phyloP scores from a whole-genome alignment of 2,888 invertebrate genomes.

The Tetheella fluctuosa region DNA sequence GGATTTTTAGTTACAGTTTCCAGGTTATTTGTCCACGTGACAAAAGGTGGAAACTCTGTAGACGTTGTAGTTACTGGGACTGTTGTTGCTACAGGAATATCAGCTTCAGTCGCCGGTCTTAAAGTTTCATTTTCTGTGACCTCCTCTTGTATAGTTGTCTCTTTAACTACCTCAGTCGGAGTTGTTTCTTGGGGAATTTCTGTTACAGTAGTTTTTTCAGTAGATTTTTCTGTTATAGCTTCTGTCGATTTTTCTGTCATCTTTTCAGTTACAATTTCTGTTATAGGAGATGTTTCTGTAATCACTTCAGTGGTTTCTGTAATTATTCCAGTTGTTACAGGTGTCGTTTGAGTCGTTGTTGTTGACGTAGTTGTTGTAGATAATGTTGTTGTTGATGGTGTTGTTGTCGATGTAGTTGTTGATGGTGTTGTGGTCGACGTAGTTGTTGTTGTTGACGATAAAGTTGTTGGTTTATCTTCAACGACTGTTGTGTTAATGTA shows the following conservation, averaged over 20 bases:
- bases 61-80: constrained; percentile 37
- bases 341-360: constrained; percentile 43
- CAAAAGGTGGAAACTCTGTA: constrained; percentile 66
- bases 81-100: constrained; percentile 36
- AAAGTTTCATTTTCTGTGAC: constrained; percentile 52
- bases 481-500: constrained; percentile 66
- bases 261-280: constrained; percentile 39
- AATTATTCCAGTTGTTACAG: constrained; percentile 30
- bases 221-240: constrained; percentile 23
- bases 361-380: constrained; percentile 45
- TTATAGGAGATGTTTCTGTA: constrained; percentile 31
- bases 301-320: constrained; percentile 33
- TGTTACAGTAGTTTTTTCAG: constrained; percentile 27
- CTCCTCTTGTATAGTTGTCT: constrained; percentile 36
- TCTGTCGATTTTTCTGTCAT: constrained; percentile 40
- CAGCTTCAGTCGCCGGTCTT: constrained; percentile 48
- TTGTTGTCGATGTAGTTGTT: constrained; percentile 41
- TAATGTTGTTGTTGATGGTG: constrained; percentile 42
- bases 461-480: constrained; percentile 43
- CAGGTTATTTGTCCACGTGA: constrained; percentile 81
- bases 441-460: constrained; percentile 36
- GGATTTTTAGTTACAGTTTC: constrained; percentile 61
- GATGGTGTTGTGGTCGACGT: constrained; percentile 35
- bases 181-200: constrained; percentile 28
- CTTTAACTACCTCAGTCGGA: constrained; percentile 35